Base-by-base conservation (phyloP, 1,140 invertebrate species). In the Ctenoplectra terminalis region DNA sequence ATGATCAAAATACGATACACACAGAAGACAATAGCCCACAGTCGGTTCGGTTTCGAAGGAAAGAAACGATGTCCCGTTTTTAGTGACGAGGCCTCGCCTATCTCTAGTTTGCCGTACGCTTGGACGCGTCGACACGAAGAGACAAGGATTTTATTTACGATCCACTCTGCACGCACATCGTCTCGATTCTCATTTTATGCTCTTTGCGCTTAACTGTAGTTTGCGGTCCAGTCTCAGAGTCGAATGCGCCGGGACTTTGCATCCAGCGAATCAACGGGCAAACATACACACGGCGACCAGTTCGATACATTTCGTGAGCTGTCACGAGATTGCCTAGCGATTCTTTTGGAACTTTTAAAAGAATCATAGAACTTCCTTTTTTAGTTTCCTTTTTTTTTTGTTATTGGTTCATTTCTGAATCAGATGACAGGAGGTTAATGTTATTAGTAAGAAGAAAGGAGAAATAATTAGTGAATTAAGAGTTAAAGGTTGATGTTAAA, bases 131-230 rank as follows among this genome's bases (percentile, higher is more conserved):
- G 76, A 82, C 80, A 88, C 61, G 64, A 46, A 73, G 76, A 82
- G 87, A 89, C 82, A 82, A 88, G 85, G 77, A 88, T 88, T 87
- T 89, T 89, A 89, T 89, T 89, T 89, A 89, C 83, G 88, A 89
- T 87, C 85, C 81, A 85, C 72, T 88, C 74, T 43, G 75, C 85
- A 85, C 82, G 82, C 85, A 86, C 88, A 81, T 86, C 78, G 29
- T 82, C 85, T 83, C 87, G 83, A 90, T 88, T 83, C 85, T 90
- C 86, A 85, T 89, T 90, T 89, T 90, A 90, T 90, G 86, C 86
- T 90, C 77, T 82, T 90, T 87, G 85, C 86, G 82, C 85, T 85
- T 90, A 91, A 91, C 90, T 91, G 90, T 91, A 91, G 88, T 91
- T 88, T 88, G 90, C 84, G 90, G 91, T 92, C 83, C 90, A 63